Percentiles rank a stretch among this genome's conserved stretches.
Evolutionary conservation across 1,140 invertebrate species (phyloP).

Genomic region (Drosophila melanogaster): DNA sequence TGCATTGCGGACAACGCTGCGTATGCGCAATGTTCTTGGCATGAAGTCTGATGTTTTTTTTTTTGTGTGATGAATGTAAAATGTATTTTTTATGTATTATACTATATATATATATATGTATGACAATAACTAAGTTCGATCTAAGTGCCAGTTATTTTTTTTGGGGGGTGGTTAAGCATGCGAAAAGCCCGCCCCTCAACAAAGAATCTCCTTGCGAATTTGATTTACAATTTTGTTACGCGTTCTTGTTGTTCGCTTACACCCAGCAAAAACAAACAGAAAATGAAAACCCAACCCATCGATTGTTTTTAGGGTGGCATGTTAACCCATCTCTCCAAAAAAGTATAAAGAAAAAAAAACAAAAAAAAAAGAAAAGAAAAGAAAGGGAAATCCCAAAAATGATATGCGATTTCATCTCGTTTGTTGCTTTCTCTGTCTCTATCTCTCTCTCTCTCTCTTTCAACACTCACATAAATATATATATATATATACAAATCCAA

Average conservation of each 20-base stretch:
- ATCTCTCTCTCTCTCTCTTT: slow-evolving; percentile 20
- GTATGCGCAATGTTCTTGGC: slow-evolving; percentile 48
- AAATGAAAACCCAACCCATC: slow-evolving; percentile 15
- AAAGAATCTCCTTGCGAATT: slow-evolving; percentile 16
- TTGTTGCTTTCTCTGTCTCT: slow-evolving; percentile 41
- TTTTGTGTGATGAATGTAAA: slow-evolving; percentile 21
- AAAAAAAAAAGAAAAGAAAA: background rate
- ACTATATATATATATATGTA: slow-evolving; percentile 4
- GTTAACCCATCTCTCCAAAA: slow-evolving; percentile 37
- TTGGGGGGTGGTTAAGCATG: slow-evolving; percentile 38
- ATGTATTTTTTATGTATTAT: slow-evolving; percentile 23
- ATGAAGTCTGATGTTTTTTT: slow-evolving; percentile 20
- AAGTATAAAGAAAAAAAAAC: background rate
- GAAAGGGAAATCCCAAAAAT: slow-evolving; percentile 28
- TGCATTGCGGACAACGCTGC: slow-evolving; percentile 38
- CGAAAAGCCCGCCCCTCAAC: slow-evolving; percentile 13
- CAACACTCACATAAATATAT: slow-evolving; percentile 18
- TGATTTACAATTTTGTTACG: slow-evolving; percentile 31
- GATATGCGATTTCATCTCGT: slow-evolving; percentile 43
- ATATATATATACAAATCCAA: slow-evolving; percentile 11
- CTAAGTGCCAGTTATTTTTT: slow-evolving; percentile 39
- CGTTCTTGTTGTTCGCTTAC: slow-evolving; percentile 29
- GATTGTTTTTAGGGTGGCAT: slow-evolving; percentile 42
- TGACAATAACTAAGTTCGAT: slow-evolving; percentile 39
- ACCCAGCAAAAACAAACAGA: background rate